Base-by-base conservation (phyloP, 64 coral and sea anemone species). In the Dendronephthya gigantea region DNA sequence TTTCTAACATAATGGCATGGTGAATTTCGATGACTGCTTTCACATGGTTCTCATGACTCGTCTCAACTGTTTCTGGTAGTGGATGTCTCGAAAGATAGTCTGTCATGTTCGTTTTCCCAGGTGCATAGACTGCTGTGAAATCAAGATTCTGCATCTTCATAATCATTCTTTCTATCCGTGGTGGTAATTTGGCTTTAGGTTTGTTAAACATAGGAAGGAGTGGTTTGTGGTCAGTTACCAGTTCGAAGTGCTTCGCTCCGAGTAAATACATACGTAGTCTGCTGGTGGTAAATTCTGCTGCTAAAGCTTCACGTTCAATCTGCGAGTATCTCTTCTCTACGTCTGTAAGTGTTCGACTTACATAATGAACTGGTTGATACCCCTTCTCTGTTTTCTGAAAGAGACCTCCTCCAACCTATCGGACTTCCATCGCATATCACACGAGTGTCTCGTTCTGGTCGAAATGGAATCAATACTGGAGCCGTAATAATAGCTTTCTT, bases 301-400 rank as follows among this genome's bases (percentile, higher is more conserved):
- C 58, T 30, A 66, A 30, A n/a, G 58, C 58, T 66, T 66, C 58
- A 8, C 58, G 19, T 3, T 66, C 58, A 66, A 66, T 66, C 58
- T 66, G 58, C 19, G 58, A 66, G 14, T 66, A 75, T 34, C 69
- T 31, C 35, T 79, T 79, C 72, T 79, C 72, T 16, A 39, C 37
- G 15, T 79, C 72, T 30, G 72, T 33, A 7, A 79, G 32, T 8
- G 28, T 36, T 36, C 72, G 72, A 33, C 72, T 79, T 36, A 79
- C 72, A 79, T 15, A 79, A 19, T 33, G 72, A 39, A 79, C 72
- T 79, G 72, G 72, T 33, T 79, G 72, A 12, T 79, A 79, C 36
- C 72, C 72, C n/a, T 79, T 79, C 7, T 79, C 28, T 33, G 72
- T 79, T 19, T 79, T 33, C 72, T 79, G 72, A 39, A 79, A 79